A percentile compares a stretch with the other conserved stretches of the same genome.
phyloP scores from a whole-genome alignment of 2,113 vertebrate genomes.

The Megatriorchis doriae region DNA sequence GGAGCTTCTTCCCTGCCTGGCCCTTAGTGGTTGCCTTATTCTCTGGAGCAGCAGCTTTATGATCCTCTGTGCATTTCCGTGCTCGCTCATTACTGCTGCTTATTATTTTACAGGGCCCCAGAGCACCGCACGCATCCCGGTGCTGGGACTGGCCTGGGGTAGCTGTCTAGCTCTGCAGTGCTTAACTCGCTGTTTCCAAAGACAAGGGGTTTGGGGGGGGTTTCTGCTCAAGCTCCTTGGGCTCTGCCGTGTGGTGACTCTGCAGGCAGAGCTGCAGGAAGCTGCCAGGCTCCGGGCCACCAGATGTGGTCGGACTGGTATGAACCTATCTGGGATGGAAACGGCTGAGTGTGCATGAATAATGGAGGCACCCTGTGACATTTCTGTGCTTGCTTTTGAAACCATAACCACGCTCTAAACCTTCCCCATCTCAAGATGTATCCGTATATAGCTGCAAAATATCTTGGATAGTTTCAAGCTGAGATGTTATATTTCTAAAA shows the following conservation, averaged over 20 bases:
- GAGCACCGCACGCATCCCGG: neutral
- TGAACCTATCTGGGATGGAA: neutral
- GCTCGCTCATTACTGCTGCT: neutral
- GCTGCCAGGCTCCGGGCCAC: neutral
- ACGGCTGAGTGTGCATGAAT: accelerated
- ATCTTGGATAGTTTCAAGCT: neutral
- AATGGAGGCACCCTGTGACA: neutral
- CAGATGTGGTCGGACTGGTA: neutral
- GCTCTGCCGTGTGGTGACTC: neutral
- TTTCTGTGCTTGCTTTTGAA: neutral
- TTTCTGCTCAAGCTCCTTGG: neutral
- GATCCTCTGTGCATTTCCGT: neutral
- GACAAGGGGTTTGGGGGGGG: neutral
- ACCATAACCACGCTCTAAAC: neutral
- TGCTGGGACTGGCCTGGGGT: neutral
- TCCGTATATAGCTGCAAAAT: neutral
- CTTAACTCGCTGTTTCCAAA: neutral
- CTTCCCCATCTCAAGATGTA: neutral
- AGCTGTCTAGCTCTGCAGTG: neutral
- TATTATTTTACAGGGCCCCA: neutral
- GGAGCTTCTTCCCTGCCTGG: neutral
- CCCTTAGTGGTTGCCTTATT: neutral
- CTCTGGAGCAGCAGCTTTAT: neutral
- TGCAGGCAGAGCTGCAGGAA: neutral
- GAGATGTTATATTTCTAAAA: neutral